A percentile compares a stretch with the other conserved stretches of the same genome.
phyloP scores from a whole-genome alignment of 2,113 vertebrate species.

The sheep (Ovis aries) region DNA sequence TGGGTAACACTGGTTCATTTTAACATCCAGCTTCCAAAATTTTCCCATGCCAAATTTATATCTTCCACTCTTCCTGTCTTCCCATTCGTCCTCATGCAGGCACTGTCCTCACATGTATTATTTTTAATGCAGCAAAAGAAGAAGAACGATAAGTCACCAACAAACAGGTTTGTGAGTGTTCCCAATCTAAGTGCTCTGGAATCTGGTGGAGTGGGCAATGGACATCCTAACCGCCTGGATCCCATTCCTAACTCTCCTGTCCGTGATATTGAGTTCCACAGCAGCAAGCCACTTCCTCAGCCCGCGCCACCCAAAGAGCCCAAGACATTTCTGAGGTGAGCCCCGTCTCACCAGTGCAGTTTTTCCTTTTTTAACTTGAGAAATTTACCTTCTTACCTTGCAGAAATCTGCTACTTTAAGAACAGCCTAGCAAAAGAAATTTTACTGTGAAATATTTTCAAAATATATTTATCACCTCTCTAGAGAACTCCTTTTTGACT shows the following conservation, averaged over 20 bases:
- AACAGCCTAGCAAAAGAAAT: constrained; percentile 68
- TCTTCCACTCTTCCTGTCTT: constrained; percentile 58
- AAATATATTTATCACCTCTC: constrained; percentile 73
- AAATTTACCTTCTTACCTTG: constrained; percentile 66
- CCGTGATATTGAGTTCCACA: constrained; percentile 97
- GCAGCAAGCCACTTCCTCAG: constrained; percentile 97
- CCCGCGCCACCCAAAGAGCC: constrained; percentile 95
- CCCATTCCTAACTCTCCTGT: constrained; percentile 97
- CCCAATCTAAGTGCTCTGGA: constrained; percentile 97
- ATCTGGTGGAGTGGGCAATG: constrained; percentile 89
- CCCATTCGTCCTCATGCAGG: constrained; percentile 60
- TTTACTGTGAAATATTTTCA: constrained; percentile 64
- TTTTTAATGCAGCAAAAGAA: constrained; percentile 99
- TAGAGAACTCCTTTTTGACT: constrained; percentile 79
- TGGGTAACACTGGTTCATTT: constrained; percentile 56
- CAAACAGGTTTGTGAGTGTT: constrained; percentile 98
- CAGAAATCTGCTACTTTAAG: constrained; percentile 64
- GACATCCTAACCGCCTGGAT: constrained; percentile 93
- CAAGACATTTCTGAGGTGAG: constrained; percentile 99
- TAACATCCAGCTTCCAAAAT: constrained; percentile 41
- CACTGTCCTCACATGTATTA: constrained; percentile 80
- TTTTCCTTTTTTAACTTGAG: constrained; percentile 66
- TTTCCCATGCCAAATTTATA: constrained; percentile 64
- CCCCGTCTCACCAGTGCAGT: constrained; percentile 81
- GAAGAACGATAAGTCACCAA: constrained; percentile 95